phyloP scores from a whole-genome alignment of 1,140 invertebrate genomes.

The Drosophila miranda region DNA sequence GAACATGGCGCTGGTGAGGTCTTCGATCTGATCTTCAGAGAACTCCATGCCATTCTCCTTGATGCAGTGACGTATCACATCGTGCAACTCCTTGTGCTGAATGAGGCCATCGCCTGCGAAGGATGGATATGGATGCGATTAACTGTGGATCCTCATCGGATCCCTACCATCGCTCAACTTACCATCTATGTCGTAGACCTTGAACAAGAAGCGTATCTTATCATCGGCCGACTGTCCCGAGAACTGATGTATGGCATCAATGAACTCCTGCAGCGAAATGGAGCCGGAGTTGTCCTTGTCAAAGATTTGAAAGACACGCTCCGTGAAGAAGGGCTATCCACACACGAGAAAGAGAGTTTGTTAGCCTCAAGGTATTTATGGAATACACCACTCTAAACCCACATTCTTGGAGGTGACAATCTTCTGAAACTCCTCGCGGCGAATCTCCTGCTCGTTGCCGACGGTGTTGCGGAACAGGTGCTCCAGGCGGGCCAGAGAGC shows the following conservation, averaged over 20 bases:
- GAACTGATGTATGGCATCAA: slow-evolving; percentile 94
- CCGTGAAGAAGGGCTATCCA: slow-evolving; percentile 94
- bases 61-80: slow-evolving; percentile 96
- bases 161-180: background rate
- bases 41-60: slow-evolving; percentile 97
- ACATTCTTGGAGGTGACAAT: slow-evolving; percentile 97
- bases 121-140: background rate
- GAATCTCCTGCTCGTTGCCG: slow-evolving; percentile 92
- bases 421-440: slow-evolving; percentile 93
- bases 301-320: slow-evolving; percentile 96
- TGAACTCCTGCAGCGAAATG: slow-evolving; percentile 94
- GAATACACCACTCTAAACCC: slow-evolving; percentile 69
- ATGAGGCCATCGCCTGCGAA: slow-evolving; percentile 93
- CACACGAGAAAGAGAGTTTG: slow-evolving; percentile 28
- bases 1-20: slow-evolving; percentile 93
- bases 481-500: slow-evolving; percentile 90
- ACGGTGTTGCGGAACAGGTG: slow-evolving; percentile 92
- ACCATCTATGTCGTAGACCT: slow-evolving; percentile 97
- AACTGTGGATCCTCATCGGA: background rate
- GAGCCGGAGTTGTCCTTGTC: slow-evolving; percentile 95
- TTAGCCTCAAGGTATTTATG: slow-evolving; percentile 23
- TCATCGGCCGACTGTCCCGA: slow-evolving; percentile 93
- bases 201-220: slow-evolving; percentile 96
- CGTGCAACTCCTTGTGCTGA: slow-evolving; percentile 92
- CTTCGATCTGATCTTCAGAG: slow-evolving; percentile 93